Conservation (phyloP, 2,888 invertebrate species). For the Caenorhabditis afra region DNA sequence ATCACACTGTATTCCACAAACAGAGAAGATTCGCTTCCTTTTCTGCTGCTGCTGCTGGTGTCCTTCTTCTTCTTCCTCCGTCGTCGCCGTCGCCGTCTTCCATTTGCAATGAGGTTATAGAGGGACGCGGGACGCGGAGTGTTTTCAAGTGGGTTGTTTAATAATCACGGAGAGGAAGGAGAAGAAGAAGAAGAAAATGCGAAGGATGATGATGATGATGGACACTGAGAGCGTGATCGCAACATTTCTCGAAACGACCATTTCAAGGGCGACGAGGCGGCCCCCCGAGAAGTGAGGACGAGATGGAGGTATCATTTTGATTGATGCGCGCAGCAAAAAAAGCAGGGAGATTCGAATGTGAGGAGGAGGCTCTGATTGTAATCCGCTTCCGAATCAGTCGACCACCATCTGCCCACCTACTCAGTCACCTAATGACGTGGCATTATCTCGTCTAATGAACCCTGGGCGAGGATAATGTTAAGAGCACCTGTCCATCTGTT, state of each 20-base stretch:
- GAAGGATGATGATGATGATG: constrained; percentile 28
- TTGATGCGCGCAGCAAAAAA: not conserved
- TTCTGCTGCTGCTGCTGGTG: constrained; percentile 4
- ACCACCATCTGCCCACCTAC: not conserved
- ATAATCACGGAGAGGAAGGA: constrained; percentile 43
- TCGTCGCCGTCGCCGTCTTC: constrained; percentile 6
- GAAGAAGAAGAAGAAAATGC: not conserved
- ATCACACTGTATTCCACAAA: constrained; percentile 6
- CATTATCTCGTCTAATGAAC: not conserved
- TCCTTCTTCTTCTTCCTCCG: constrained; percentile 14
- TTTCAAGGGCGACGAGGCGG: constrained; percentile 23
- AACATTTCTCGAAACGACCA: constrained; percentile 17
- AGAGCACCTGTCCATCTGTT: not conserved
- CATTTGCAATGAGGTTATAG: constrained; percentile 39
- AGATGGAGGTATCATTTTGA: constrained; percentile 20
- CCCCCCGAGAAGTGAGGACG: too few species aligned
- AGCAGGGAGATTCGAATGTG: not conserved
- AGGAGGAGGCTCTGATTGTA: not conserved
- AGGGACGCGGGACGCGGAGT: constrained; percentile 18
- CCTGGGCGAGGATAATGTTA: not conserved
- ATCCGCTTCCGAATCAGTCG: not conserved
- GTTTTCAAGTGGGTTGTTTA: constrained; percentile 55
- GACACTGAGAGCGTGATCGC: constrained; percentile 49
- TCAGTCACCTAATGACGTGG: constrained; percentile 21
- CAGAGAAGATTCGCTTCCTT: constrained; percentile 10